phyloP scores from a whole-genome alignment of 1,140 invertebrate genomes.

The Oncopeltus fasciatus region DNA sequence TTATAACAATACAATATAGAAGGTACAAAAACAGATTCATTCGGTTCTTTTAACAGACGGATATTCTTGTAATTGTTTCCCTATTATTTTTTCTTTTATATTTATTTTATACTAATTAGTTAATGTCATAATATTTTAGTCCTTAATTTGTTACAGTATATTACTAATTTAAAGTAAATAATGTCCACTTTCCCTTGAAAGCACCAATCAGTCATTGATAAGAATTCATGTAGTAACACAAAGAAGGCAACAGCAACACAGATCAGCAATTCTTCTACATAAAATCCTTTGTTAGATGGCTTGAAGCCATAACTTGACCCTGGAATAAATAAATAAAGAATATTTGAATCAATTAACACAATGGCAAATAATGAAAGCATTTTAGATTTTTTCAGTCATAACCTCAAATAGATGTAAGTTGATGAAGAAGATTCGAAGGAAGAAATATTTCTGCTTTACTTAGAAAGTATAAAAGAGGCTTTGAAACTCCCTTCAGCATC shows the following conservation, averaged over 20 bases:
- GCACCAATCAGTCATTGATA: not conserved
- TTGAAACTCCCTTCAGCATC: constrained; percentile 64
- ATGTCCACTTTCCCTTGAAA: not conserved
- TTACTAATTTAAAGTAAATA: not conserved
- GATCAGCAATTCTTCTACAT: not conserved
- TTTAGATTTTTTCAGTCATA: not conserved
- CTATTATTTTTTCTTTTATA: too few relatives aligned
- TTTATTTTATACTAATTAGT: not conserved
- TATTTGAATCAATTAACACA: not conserved
- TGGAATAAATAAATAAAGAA: not conserved
- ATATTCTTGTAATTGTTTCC: not conserved
- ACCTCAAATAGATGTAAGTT: constrained; percentile 65
- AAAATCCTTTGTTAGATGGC: not conserved
- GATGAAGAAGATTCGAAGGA: constrained; percentile 67
- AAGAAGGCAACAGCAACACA: too few relatives aligned
- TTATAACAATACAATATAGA: too few relatives aligned
- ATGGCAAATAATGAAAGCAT: not conserved
- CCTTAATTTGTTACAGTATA: not conserved
- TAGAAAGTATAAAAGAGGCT: constrained; percentile 67
- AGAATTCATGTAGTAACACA: too few relatives aligned
- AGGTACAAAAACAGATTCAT: too few relatives aligned
- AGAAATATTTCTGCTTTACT: constrained; percentile 72
- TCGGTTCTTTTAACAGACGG: too few relatives aligned
- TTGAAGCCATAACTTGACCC: not conserved
- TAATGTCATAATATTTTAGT: not conserved